Evolutionary conservation across 2,113 vertebrate species (phyloP).

Genomic region (Sylvicapra grimmia): DNA sequence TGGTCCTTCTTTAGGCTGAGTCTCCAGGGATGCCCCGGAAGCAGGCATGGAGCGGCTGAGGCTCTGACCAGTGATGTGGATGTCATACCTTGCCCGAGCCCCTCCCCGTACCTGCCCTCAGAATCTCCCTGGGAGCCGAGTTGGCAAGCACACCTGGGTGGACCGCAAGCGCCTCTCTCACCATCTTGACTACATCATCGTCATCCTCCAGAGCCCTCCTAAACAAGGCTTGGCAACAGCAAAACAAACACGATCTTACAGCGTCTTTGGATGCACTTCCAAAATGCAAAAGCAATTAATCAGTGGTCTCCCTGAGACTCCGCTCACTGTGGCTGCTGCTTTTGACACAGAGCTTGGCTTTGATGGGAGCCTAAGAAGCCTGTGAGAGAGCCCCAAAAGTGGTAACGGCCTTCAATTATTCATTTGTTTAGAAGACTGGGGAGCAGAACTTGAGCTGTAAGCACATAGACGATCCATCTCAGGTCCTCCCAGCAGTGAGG

Average conservation of each 20-base stretch:
- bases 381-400: constrained; percentile 62
- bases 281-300: constrained; percentile 82
- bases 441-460: constrained; percentile 72
- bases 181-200: constrained; percentile 42
- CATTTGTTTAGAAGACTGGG: constrained; percentile 76
- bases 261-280: constrained; percentile 77
- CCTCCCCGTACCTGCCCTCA: background rate
- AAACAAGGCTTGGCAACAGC: constrained; percentile 78
- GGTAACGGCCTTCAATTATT: constrained; percentile 76
- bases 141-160: constrained; percentile 71
- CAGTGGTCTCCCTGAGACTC: constrained; percentile 70
- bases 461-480: constrained; percentile 70
- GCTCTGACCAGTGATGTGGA: background rate
- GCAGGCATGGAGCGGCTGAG: background rate
- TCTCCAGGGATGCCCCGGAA: background rate
- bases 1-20: background rate
- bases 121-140: constrained; percentile 4
- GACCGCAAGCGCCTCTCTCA: constrained; percentile 53
- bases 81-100: background rate
- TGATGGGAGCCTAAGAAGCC: constrained; percentile 75
- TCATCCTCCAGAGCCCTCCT: constrained; percentile 68
- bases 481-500: constrained; percentile 64
- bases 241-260: constrained; percentile 77
- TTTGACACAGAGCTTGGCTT: constrained; percentile 75
- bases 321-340: constrained; percentile 70